These are phyloP conservation scores for Aspiorhynchus laticeps DNA, from an alignment of 2,113 vertebrate species.

Conservation along the genomic window DNA sequence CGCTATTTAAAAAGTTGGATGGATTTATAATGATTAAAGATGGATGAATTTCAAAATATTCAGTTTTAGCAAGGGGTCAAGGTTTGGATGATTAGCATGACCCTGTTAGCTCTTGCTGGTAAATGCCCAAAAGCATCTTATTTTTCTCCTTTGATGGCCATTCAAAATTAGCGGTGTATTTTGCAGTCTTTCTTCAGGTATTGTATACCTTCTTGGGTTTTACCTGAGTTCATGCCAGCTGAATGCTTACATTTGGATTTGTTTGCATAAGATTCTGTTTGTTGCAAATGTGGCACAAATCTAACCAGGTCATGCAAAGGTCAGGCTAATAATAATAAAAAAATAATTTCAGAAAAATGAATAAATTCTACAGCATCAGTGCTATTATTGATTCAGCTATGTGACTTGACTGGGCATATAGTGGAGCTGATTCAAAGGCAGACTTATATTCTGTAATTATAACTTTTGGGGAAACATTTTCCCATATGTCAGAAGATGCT, in stretches of 20 bases:
- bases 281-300: neutral
- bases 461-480: neutral
- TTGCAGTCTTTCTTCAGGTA: neutral
- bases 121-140: neutral
- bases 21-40: slow-evolving; percentile 11
- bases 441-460: slow-evolving; percentile 1
- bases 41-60: neutral
- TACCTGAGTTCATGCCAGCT: neutral
- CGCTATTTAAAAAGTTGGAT: neutral
- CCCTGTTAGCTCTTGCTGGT: neutral
- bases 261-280: neutral
- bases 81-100: neutral
- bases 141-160: neutral
- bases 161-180: neutral
- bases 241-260: neutral
- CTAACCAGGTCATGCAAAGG: neutral
- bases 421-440: slow-evolving; percentile 3
- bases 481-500: neutral
- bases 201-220: neutral
- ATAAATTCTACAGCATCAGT: neutral
- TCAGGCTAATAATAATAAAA: neutral
- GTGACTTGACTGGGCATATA: neutral
- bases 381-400: neutral
- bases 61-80: neutral
- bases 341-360: neutral